These are phyloP conservation scores for Percopsis omiscomaycus DNA, from an alignment of 2,797 vertebrate species.

Conservation along the genomic window DNA sequence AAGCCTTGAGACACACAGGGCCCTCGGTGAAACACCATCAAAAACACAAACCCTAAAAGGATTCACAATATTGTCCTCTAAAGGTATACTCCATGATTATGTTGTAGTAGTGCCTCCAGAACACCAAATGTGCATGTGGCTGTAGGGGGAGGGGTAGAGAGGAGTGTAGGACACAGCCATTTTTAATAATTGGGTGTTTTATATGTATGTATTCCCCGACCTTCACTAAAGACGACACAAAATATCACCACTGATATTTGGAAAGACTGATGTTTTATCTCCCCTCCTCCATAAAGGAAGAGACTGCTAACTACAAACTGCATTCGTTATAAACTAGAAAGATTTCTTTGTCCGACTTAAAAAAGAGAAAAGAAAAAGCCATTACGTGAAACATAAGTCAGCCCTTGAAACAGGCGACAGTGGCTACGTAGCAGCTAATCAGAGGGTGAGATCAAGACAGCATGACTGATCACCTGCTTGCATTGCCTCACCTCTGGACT, in stretches of 20 bases:
- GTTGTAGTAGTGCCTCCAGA: too few species aligned
- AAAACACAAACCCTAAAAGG: too few species aligned
- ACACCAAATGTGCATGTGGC: too few species aligned
- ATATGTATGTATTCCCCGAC: conserved; percentile 5
- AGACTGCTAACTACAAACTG: conserved; percentile 12
- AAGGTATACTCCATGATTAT: too few species aligned
- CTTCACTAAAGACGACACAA: conserved; percentile 16
- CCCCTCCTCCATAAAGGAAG: conserved; percentile 11
- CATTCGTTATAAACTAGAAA: conserved; percentile 15
- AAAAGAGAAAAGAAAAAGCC: conserved; percentile 7
- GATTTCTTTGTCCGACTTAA: conserved; percentile 24
- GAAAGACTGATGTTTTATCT: conserved; percentile 12
- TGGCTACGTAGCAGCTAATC: conserved; percentile 56
- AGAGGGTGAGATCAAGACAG: conserved; percentile 58
- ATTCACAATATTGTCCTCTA: too few species aligned
- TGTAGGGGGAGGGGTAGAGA: too few species aligned
- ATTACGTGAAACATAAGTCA: conserved; percentile 16
- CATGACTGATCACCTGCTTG: conserved; percentile 69
- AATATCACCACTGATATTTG: conserved; percentile 1
- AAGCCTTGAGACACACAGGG: conserved; percentile 44
- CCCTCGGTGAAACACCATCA: conserved; percentile 23
- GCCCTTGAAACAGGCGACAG: conserved; percentile 29
- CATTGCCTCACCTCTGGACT: conserved; percentile 72
- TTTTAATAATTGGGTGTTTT: conserved; percentile 8
- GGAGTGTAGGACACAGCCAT: background rate